phyloP scores from a whole-genome alignment of 2,797 vertebrate genomes.

The Acipenser ruthenus region DNA sequence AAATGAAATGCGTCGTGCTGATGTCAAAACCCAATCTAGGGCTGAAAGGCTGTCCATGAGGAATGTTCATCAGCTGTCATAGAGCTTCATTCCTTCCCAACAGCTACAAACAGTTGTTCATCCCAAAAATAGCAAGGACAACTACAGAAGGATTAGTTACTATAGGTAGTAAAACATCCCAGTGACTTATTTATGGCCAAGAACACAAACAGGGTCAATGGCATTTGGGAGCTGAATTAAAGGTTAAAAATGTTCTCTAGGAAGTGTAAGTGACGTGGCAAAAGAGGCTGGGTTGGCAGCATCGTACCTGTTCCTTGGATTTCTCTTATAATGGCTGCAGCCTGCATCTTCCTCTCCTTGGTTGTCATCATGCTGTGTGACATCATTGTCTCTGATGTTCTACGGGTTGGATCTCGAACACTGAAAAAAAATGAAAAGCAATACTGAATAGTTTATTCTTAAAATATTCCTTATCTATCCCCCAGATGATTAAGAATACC shows the following conservation, averaged over 20 bases:
- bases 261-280: background rate
- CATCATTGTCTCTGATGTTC: slow-evolving; percentile 58
- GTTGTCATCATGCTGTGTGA: slow-evolving; percentile 75
- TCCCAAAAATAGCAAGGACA: slow-evolving; percentile 80
- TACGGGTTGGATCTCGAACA: slow-evolving; percentile 34
- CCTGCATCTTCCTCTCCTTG: slow-evolving; percentile 80
- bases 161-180: slow-evolving; percentile 62
- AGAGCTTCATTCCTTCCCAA: slow-evolving; percentile 62
- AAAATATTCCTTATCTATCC: too few relatives aligned
- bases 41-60: slow-evolving; percentile 55
- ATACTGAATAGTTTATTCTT: too few relatives aligned
- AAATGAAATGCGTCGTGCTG: slow-evolving; percentile 44
- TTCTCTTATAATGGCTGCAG: slow-evolving; percentile 84
- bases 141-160: slow-evolving; percentile 80
- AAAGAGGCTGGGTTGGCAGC: background rate
- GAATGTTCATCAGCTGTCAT: slow-evolving; percentile 85
- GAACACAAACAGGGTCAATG: slow-evolving; percentile 43
- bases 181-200: slow-evolving; percentile 66
- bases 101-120: slow-evolving; percentile 63
- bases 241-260: slow-evolving; percentile 7
- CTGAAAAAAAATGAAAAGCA: slow-evolving; percentile 41
- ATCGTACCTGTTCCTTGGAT: slow-evolving; percentile 51
- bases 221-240: slow-evolving; percentile 46
- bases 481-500: background rate
- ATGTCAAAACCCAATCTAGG: slow-evolving; percentile 60